phyloP scores from a whole-genome alignment of 2,888 invertebrate genomes.

The Heliconius cydno region DNA sequence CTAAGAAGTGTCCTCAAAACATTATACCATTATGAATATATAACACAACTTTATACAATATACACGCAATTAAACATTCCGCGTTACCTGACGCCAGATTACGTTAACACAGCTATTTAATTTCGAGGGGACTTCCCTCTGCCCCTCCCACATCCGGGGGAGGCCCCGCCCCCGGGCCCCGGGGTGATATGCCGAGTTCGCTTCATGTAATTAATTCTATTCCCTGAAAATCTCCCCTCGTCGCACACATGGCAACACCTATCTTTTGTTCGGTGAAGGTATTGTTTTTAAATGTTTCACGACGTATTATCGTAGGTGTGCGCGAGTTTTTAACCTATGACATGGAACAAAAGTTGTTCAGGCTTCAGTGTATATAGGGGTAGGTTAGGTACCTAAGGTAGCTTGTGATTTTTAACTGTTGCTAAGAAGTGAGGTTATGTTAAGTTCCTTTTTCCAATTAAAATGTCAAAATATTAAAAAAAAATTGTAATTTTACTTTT shows the following conservation, averaged over 20 bases:
- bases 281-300: constrained; percentile 39
- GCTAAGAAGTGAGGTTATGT: background rate
- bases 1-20: constrained; percentile 32
- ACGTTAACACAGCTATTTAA: constrained; percentile 54
- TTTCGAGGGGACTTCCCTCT: constrained; percentile 47
- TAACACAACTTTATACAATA: constrained; percentile 39
- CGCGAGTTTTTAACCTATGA: constrained; percentile 22
- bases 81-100: constrained; percentile 52
- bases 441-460: background rate
- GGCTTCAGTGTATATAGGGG: background rate
- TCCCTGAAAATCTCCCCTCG: constrained; percentile 49
- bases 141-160: constrained; percentile 51
- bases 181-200: constrained; percentile 52
- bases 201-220: constrained; percentile 57
- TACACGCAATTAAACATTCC: constrained; percentile 53
- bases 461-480: background rate
- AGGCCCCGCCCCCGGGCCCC: constrained; percentile 52
- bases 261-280: constrained; percentile 39
- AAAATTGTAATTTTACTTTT: too few species aligned
- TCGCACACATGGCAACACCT: constrained; percentile 45
- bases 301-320: constrained; percentile 32
- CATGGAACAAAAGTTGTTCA: constrained; percentile 18
- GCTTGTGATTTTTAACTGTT: constrained; percentile 18
- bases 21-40: constrained; percentile 40
- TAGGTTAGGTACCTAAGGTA: background rate